These are phyloP conservation scores for Phalacrocorax brasilianus DNA, from an alignment of 2,113 vertebrate genomes.

Conservation along the genomic window DNA sequence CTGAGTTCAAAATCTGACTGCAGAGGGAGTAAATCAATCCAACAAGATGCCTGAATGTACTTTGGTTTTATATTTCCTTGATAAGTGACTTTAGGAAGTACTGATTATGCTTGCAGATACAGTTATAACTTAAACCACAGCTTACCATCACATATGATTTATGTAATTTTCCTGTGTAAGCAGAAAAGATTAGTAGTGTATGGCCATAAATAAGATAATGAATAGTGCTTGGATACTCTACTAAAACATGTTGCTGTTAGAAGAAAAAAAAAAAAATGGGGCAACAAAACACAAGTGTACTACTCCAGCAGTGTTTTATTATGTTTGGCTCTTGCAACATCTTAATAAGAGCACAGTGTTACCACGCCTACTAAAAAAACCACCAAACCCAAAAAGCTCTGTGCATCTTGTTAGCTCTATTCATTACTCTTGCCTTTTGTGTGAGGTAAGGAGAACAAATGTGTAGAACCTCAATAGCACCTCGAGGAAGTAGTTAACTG, in stretches of 20 bases:
- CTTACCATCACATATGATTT: not conserved
- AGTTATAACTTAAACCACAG: not conserved
- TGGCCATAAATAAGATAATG: not conserved
- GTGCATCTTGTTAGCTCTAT: not conserved
- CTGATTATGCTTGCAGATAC: not conserved
- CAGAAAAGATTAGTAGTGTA: not conserved
- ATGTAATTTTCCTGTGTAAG: not conserved
- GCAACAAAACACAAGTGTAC: not conserved
- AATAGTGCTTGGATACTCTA: not conserved
- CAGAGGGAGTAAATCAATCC: not conserved
- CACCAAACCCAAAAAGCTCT: not conserved
- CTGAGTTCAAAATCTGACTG: not conserved
- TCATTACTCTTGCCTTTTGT: no score
- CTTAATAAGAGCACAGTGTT: not conserved
- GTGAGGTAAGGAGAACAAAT: no score
- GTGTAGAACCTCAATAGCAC: not conserved
- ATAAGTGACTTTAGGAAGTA: not conserved
- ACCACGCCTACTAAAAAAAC: not conserved
- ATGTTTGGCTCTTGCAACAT: not conserved
- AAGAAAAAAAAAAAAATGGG: no score
- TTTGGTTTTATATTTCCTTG: not conserved
- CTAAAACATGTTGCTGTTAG: not conserved
- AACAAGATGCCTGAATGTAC: not conserved
- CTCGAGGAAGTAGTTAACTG: not conserved
- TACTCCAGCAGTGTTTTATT: not conserved